Conservation (phyloP, 2,113 vertebrate genomes). For the Trogon surrucura region DNA sequence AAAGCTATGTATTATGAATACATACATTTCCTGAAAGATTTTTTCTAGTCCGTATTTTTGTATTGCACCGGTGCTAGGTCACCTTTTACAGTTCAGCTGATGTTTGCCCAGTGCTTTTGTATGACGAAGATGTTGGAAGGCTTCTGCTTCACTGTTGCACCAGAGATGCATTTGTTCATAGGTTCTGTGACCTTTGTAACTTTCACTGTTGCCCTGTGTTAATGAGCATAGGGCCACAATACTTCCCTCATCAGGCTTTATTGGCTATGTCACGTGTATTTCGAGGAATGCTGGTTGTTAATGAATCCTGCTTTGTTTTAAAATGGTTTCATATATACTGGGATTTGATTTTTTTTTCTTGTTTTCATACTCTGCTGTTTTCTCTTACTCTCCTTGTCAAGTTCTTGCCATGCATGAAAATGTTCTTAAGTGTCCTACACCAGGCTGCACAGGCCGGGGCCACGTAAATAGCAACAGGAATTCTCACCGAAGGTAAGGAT, state of each 20-base stretch:
- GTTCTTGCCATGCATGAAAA: slow-evolving; percentile 99
- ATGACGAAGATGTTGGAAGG: neutral
- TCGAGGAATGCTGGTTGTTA: slow-evolving; percentile 70
- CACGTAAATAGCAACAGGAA: slow-evolving; percentile 99
- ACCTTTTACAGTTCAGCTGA: neutral
- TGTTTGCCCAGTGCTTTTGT: neutral
- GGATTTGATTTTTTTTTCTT: slow-evolving; percentile 77
- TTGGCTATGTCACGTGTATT: slow-evolving; percentile 71
- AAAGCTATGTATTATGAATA: slow-evolving; percentile 20
- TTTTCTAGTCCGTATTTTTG: neutral
- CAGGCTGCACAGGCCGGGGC: slow-evolving; percentile 99
- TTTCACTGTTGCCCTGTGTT: slow-evolving; percentile 48
- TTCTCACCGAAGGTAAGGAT: slow-evolving; percentile 98
- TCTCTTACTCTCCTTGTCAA: slow-evolving; percentile 93
- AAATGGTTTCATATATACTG: slow-evolving; percentile 70
- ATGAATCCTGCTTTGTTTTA: slow-evolving; percentile 68
- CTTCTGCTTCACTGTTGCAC: slow-evolving; percentile 33
- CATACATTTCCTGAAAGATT: slow-evolving; percentile 8
- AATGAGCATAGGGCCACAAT: slow-evolving; percentile 6
- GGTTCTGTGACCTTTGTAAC: slow-evolving; percentile 34
- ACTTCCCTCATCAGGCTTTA: slow-evolving; percentile 52
- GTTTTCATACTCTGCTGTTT: slow-evolving; percentile 82
- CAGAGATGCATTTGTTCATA: neutral
- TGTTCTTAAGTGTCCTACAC: slow-evolving; percentile 99
- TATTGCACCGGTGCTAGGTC: neutral